A percentile compares a stretch with the other conserved stretches of the same genome.
These are phyloP conservation scores for Stratiolaelaps scimitus DNA, from an alignment of 1,140 invertebrate species.

Conservation along the genomic window DNA sequence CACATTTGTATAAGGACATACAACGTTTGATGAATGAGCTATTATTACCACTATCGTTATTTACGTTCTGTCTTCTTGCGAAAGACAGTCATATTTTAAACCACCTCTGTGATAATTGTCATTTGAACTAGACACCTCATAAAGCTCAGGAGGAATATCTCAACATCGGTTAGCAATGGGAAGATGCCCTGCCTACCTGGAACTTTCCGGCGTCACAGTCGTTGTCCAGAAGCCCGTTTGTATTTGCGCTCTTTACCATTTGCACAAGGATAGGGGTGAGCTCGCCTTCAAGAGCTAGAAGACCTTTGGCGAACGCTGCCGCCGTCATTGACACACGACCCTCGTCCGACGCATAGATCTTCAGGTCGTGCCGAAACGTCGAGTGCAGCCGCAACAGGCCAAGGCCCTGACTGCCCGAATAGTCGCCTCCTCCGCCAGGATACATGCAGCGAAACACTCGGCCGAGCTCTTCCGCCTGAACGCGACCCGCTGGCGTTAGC, in stretches of 20 bases:
- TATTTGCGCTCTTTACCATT: slow-evolving; percentile 99
- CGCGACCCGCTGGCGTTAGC: slow-evolving; percentile 87
- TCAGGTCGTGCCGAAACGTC: slow-evolving; percentile 95
- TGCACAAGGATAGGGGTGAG: slow-evolving; percentile 96
- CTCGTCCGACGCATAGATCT: slow-evolving; percentile 99
- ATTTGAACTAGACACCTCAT: no score
- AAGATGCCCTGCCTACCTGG: slow-evolving; percentile 58
- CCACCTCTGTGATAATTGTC: no score
- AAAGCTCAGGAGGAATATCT: no score
- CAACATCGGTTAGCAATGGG: slow-evolving; percentile 1
- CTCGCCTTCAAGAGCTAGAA: slow-evolving; percentile 92
- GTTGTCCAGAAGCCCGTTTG: slow-evolving; percentile 92
- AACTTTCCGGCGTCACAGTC: slow-evolving; percentile 92
- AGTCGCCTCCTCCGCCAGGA: slow-evolving; percentile 64
- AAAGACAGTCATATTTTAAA: no score
- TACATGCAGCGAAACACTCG: slow-evolving; percentile 98
- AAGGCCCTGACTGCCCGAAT: slow-evolving; percentile 73
- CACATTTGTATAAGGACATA: no score
- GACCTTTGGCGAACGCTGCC: slow-evolving; percentile 45
- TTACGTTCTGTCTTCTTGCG: no score
- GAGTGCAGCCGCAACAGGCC: slow-evolving; percentile 86
- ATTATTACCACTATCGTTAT: no score
- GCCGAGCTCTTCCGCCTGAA: slow-evolving; percentile 93
- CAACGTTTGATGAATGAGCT: no score
- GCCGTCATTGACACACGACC: slow-evolving; percentile 52